Percentiles rank a stretch among this genome's conserved stretches.
Evolutionary conservation across 2,888 invertebrate species (phyloP).

Genomic region (Carpatolechia fugitivella): DNA sequence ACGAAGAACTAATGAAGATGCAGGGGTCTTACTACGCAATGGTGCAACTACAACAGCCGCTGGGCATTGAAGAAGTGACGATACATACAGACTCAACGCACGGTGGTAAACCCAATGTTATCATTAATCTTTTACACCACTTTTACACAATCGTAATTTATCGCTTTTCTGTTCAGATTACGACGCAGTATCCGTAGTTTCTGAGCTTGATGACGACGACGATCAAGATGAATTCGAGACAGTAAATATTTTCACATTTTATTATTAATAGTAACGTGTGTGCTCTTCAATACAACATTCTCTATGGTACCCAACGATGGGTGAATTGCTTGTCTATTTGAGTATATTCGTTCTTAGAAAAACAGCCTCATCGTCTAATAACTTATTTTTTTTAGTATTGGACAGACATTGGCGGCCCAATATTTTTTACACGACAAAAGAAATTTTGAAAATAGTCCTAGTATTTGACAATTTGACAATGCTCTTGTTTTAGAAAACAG

Average conservation of each 20-base stretch:
- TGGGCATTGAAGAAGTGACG: not conserved
- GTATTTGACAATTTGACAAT: too few species aligned
- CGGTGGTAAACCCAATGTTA: not conserved
- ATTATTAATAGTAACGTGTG: not conserved
- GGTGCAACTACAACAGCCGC: conserved; percentile 81
- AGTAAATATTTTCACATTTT: not conserved
- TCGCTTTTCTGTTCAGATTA: not conserved
- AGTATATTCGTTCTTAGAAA: too few species aligned
- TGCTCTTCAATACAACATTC: too few species aligned
- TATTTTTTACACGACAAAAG: too few species aligned
- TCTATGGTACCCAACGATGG: too few species aligned
- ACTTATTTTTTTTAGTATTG: too few species aligned
- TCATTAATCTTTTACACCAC: not conserved
- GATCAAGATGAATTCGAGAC: not conserved
- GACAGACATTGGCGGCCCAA: too few species aligned
- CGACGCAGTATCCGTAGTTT: not conserved
- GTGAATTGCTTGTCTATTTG: too few species aligned
- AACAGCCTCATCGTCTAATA: too few species aligned
- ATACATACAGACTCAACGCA: not conserved
- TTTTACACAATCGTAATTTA: not conserved
- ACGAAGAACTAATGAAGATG: conserved; percentile 82
- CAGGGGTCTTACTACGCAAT: conserved; percentile 84
- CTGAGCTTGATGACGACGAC: not conserved
- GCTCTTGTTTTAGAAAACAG: not conserved
- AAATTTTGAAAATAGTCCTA: too few species aligned